Evolutionary conservation across 2,888 invertebrate species (phyloP).

Genomic region (Lycocerus yunnanus): DNA sequence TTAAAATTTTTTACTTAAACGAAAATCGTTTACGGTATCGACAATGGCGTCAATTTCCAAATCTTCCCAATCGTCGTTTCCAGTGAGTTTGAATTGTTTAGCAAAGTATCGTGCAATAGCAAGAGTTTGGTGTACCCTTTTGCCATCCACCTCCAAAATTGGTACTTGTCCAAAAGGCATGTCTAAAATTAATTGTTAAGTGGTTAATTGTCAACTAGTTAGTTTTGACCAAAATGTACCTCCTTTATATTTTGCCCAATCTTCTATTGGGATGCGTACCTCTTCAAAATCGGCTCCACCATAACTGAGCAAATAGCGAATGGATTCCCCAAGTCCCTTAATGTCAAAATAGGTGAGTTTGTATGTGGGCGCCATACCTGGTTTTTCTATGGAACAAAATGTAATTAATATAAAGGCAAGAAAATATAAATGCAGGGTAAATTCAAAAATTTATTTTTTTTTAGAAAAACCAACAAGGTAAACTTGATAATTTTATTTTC

Average conservation of each 20-base stretch:
- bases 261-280: slow-evolving; percentile 57
- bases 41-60: slow-evolving; percentile 66
- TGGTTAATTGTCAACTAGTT: not conserved
- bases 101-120: slow-evolving; percentile 68
- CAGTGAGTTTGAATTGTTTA: slow-evolving; percentile 62
- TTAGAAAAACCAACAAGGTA: too few relatives aligned
- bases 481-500: too few relatives aligned
- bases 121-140: slow-evolving; percentile 62
- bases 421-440: too few relatives aligned
- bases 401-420: too few relatives aligned
- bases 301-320: slow-evolving; percentile 66
- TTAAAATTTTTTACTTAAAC: slow-evolving; percentile 57
- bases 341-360: slow-evolving; percentile 67
- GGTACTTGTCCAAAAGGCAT: slow-evolving; percentile 70
- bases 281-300: slow-evolving; percentile 67
- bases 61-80: slow-evolving; percentile 63
- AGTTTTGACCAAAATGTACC: slow-evolving; percentile 36
- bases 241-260: slow-evolving; percentile 46
- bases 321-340: slow-evolving; percentile 66
- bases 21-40: slow-evolving; percentile 66
- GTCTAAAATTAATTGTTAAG: slow-evolving; percentile 52
- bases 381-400: not conserved
- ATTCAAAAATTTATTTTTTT: too few relatives aligned
- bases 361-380: slow-evolving; percentile 55
- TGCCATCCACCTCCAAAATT: slow-evolving; percentile 66